Conservation (phyloP, 2,888 invertebrate genomes). For the Leptogaster cylindrica region DNA sequence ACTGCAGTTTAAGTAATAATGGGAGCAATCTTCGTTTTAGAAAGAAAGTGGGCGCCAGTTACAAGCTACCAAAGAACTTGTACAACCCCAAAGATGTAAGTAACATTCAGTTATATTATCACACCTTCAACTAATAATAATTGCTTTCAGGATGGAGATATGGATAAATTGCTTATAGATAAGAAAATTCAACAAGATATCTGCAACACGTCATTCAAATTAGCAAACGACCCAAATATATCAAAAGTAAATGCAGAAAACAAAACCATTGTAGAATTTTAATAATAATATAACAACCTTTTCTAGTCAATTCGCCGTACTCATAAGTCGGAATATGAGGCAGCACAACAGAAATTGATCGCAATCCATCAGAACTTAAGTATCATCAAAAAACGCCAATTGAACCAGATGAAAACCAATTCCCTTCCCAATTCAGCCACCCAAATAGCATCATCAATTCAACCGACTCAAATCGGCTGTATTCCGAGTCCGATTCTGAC, state of each 20-base stretch:
- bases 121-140: background rate
- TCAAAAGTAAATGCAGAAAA: conserved; percentile 25
- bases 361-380: conserved; percentile 51
- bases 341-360: conserved; percentile 49
- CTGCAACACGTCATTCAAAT: conserved; percentile 46
- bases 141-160: conserved; percentile 31
- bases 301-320: conserved; percentile 45
- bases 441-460: background rate
- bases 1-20: background rate
- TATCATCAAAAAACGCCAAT: conserved; percentile 47
- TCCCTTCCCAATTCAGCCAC: conserved; percentile 32
- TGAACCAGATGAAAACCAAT: conserved; percentile 14
- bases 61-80: conserved; percentile 48
- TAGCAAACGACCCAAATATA: conserved; percentile 45
- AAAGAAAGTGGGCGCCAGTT: conserved; percentile 52
- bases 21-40: conserved; percentile 45
- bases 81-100: conserved; percentile 35
- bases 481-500: conserved; percentile 28
- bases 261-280: conserved; percentile 8
- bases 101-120: background rate
- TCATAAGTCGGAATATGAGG: conserved; percentile 50
- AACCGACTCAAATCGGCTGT: background rate
- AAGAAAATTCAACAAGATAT: conserved; percentile 48
- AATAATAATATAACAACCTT: background rate
- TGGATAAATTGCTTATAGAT: conserved; percentile 47